A percentile compares a stretch with the other conserved stretches of the same genome.
Conservation (phyloP, 2,888 invertebrate species). For the Ophion ellenae region DNA sequence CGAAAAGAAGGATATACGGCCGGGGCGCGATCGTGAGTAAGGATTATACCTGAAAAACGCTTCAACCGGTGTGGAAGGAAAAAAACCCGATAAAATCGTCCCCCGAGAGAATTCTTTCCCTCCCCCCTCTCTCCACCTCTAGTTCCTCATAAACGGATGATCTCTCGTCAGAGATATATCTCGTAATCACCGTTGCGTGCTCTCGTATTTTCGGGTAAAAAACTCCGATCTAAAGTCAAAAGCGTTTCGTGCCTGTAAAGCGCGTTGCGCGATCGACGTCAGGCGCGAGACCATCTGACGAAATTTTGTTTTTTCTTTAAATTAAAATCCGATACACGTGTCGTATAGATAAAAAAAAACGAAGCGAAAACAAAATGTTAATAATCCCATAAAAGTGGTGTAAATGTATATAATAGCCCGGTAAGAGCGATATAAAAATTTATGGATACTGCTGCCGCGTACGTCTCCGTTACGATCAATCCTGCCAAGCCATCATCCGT, state of each 20-base stretch:
- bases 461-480: slow-evolving; percentile 4
- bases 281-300: background rate
- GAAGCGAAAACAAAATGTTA: background rate
- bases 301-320: background rate
- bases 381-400: slow-evolving; percentile 15
- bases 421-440: slow-evolving; percentile 17
- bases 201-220: slow-evolving; percentile 18
- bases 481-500: background rate
- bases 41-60: slow-evolving; percentile 62
- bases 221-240: slow-evolving; percentile 25
- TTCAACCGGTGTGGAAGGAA: slow-evolving; percentile 41
- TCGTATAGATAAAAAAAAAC: slow-evolving; percentile 5
- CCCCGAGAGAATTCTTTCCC: slow-evolving; percentile 5
- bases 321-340: slow-evolving; percentile 11
- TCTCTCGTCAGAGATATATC: slow-evolving; percentile 32
- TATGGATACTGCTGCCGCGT: slow-evolving; percentile 4
- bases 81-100: slow-evolving; percentile 45
- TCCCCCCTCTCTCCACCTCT: background rate
- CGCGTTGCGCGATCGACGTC: background rate
- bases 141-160: slow-evolving; percentile 37
- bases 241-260: slow-evolving; percentile 26
- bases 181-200: slow-evolving; percentile 38
- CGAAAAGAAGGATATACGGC: slow-evolving; percentile 67
- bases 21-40: slow-evolving; percentile 45
- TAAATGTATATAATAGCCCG: background rate